phyloP scores from a whole-genome alignment of 2,797 vertebrate species.

The Eulemur albifrons region DNA sequence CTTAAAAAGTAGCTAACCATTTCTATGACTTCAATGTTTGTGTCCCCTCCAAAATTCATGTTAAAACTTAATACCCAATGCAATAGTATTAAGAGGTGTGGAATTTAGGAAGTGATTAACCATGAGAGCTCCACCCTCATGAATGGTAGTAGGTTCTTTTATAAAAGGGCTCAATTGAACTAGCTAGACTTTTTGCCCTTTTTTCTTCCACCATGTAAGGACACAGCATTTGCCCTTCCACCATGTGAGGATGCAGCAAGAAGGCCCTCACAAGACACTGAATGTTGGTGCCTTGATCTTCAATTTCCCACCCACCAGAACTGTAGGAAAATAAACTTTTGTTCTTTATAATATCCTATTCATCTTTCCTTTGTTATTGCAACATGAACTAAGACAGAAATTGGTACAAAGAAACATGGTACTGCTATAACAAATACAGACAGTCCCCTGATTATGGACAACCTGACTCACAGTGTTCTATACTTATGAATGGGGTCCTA shows the following conservation, averaged over 20 bases:
- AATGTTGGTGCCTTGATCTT: not conserved
- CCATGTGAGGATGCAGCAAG: not conserved
- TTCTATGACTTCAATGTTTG: not conserved
- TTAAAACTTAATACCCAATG: not conserved
- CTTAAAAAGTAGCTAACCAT: not conserved
- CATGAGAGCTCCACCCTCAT: not conserved
- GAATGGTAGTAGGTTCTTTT: not conserved
- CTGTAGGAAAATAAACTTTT: not conserved
- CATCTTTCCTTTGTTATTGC: not conserved
- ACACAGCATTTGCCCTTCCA: not conserved
- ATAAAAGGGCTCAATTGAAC: no score
- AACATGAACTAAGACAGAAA: not conserved
- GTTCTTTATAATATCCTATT: not conserved
- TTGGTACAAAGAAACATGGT: not conserved
- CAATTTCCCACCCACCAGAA: not conserved
- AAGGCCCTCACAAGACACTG: not conserved
- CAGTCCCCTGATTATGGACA: no score
- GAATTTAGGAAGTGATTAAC: not conserved
- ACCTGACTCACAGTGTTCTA: no score
- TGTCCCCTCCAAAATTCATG: not conserved
- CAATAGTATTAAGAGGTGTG: not conserved
- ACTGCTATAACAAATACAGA: not conserved
- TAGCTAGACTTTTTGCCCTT: not conserved
- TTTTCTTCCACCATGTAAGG: not conserved
- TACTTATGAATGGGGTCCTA: no score